Percentiles rank a stretch among this genome's conserved stretches.
These are phyloP conservation scores for Manis crassicaudata DNA, from an alignment of 2,797 vertebrate species.

Conservation along the genomic window DNA sequence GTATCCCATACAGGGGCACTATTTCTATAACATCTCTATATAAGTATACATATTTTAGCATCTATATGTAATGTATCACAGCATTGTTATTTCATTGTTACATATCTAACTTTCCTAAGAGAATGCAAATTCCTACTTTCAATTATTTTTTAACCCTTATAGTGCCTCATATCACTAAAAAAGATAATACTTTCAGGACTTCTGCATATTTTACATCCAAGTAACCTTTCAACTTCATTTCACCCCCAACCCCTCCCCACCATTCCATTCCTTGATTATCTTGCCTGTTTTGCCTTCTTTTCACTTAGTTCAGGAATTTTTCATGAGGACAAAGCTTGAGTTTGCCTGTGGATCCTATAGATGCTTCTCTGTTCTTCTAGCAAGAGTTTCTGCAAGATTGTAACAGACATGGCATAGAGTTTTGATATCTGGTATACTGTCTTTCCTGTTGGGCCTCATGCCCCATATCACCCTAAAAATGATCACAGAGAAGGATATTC, in stretches of 20 bases:
- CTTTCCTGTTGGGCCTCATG: not conserved
- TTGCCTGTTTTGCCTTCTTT: not conserved
- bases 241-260: not conserved
- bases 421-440: not conserved
- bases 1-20: not conserved
- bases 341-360: not conserved
- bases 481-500: not conserved
- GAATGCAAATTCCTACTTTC: not conserved
- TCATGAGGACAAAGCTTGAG: not conserved
- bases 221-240: not conserved
- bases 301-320: not conserved
- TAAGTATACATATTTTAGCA: not conserved
- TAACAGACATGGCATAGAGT: not conserved
- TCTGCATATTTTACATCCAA: not conserved
- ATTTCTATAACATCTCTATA: not conserved
- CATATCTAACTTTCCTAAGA: not conserved
- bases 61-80: not conserved
- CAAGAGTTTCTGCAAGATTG: not conserved
- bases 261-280: not conserved
- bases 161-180: not conserved
- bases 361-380: not conserved
- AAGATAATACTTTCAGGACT: not conserved
- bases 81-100: not conserved
- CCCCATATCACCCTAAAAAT: not conserved
- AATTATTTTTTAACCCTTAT: not conserved